Base-by-base conservation (phyloP, 2,797 vertebrate genomes). In the Coregonus suidteri region DNA sequence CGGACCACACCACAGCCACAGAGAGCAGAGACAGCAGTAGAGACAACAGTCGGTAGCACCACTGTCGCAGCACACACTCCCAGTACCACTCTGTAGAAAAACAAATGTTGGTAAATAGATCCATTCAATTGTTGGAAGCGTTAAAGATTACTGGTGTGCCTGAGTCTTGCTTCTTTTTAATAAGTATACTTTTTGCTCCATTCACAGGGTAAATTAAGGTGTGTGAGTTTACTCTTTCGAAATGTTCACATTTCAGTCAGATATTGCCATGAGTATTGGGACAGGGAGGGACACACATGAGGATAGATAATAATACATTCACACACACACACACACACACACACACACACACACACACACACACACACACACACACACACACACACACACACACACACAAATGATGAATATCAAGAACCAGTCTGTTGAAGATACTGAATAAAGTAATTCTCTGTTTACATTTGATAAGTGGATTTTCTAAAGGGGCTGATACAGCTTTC, bases 1-100 rank as follows among this genome's bases (percentile, higher is more conserved):
- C 97, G 0, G 97, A 99, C 97, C 97, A 99, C 52, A 98, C 96
- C 14, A 99, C 96, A 6, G 95, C 92, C 81, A 94, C 93, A 0
- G 97, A 98, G 82, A 99, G 95, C 0, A 92, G 79, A 20, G 94
- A 94, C 84, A 99, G 91, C 52, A 95, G 78, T 87, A 97, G 81
- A 0, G 97, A 96, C 87, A 98, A 92, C 74, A 94, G 87, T 74
- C 94, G 94, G 83, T 93, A 95, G 91, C 95, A 96, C 91, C 94
- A 94, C 0, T 94, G 95, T 37, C 94, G 93, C 54, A 97, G 87
- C 76, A 96, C 94, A 89, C 97, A 99, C 83, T 98, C 95, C 97
- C 97, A 99, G 90, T 97, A 97, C 97, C 97, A 99, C 89, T 98
- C 97, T 99, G 89, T 31, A 90, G 15, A 53, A 81, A 18, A 59